A percentile compares a stretch with the other conserved stretches of the same genome.
Evolutionary conservation across 1,140 invertebrate species (phyloP).

Genomic region (Cydia amplana): DNA sequence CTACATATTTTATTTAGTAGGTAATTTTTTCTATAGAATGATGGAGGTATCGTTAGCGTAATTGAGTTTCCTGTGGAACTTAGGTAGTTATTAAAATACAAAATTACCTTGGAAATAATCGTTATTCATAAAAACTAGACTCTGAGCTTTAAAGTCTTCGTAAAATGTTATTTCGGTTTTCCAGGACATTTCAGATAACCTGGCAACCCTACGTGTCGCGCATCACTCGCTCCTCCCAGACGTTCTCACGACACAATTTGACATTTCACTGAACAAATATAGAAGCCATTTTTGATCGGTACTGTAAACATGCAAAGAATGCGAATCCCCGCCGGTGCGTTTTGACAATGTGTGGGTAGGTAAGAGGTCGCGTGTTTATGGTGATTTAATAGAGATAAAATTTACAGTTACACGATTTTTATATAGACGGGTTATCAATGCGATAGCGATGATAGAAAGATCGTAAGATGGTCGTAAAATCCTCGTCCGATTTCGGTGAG

Average conservation of each 20-base stretch:
- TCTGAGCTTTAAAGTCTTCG: no score
- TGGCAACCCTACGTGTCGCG: constrained; percentile 38
- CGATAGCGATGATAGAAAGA: constrained; percentile 35
- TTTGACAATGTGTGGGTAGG: constrained; percentile 44
- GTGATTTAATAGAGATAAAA: constrained; percentile 39
- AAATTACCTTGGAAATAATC: no score
- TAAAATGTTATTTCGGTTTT: not conserved
- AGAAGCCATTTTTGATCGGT: constrained; percentile 70
- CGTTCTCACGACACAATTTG: constrained; percentile 74
- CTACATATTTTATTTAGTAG: no score
- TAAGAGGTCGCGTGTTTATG: constrained; percentile 41
- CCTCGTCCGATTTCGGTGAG: no score
- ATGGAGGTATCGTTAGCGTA: no score
- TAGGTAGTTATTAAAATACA: no score
- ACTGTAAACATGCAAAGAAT: constrained; percentile 51
- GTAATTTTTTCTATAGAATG: no score
- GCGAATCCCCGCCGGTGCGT: constrained; percentile 44
- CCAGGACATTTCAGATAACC: not conserved
- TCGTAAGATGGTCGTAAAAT: constrained; percentile 38
- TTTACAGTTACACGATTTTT: constrained; percentile 37
- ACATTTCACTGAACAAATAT: constrained; percentile 76
- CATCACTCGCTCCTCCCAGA: constrained; percentile 57
- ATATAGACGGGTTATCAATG: constrained; percentile 39
- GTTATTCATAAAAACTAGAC: not conserved
- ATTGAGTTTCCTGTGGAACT: no score